phyloP scores from a whole-genome alignment of 1,140 invertebrate genomes.

The Gonatopus flavifemur region DNA sequence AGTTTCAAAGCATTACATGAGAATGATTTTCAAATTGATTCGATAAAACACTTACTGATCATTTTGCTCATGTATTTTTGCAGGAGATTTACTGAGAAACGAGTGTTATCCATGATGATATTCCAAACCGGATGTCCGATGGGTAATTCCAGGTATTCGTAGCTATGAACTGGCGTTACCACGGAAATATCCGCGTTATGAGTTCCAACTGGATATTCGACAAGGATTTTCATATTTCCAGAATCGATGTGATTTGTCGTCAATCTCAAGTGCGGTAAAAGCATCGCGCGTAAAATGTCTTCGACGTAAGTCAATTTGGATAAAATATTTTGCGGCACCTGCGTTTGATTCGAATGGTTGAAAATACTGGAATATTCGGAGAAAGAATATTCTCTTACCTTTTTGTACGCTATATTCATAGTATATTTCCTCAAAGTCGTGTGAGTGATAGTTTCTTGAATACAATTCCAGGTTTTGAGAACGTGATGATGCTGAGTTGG shows the following conservation, averaged over 20 bases:
- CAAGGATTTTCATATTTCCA: constrained; percentile 21
- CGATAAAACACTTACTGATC: constrained; percentile 18
- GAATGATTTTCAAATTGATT: not conserved
- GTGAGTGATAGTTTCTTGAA: constrained; percentile 23
- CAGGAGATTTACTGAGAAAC: constrained; percentile 16
- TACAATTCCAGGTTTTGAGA: constrained; percentile 34
- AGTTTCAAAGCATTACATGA: not conserved
- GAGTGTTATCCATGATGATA: constrained; percentile 30
- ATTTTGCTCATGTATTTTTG: constrained; percentile 2
- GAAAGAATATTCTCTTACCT: constrained; percentile 27
- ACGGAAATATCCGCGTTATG: constrained; percentile 27
- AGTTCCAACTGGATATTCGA: constrained; percentile 25
- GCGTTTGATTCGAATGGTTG: not conserved
- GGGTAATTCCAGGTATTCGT: constrained; percentile 29
- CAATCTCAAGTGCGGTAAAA: constrained; percentile 23
- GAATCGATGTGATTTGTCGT: constrained; percentile 13
- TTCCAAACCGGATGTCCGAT: constrained; percentile 22
- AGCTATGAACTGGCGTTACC: constrained; percentile 22
- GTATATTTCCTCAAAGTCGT: constrained; percentile 38
- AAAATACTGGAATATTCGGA: not conserved
- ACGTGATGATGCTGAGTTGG: constrained; percentile 14
- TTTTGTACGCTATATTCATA: constrained; percentile 20
- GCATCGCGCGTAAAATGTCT: constrained; percentile 12
- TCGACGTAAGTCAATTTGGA: constrained; percentile 5
- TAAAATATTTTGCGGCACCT: constrained; percentile 21